Evolutionary conservation across 2,888 invertebrate species (phyloP), one percentile per base, ranked within the genome.

Genomic region (Antheraea assamensis): DNA sequence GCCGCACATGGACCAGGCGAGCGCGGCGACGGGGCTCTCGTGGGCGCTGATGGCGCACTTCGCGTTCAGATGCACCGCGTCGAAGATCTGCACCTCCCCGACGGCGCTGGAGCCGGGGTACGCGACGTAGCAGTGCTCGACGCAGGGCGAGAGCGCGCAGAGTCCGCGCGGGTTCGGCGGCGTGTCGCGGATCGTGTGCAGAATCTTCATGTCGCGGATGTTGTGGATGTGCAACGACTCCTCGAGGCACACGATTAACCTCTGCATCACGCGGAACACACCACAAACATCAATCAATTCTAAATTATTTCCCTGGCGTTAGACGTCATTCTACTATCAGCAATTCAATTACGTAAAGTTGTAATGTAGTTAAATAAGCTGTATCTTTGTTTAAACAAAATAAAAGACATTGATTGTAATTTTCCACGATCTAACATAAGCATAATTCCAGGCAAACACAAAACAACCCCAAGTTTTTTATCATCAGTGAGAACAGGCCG

Each of bases 181-280:
- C 77, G 99, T 99, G 92, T 99, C 99, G 83, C 99, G 96, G 89
- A 99, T 99, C 76, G 99, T 99, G 94, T 99, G 99, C 86, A 99
- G 95, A 79, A 99, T 98, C 95, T 98, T 98, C 99, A 99, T 99
- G 91, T 99, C 99, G 83, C 98, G 97, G 86, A 99, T 99, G 95
- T 99, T 99, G 95, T 99, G 99, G 89, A 99, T 99, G 93, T 99
- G 99, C 81, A 99, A 96, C 82, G 98, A 98, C 91, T 99, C 99
- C 93, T 99, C 99, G 85, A 99, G 95, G 91, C 99, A 99, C 80
- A 99, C 99, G 80, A 99, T 97, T 90, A 99, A 95, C 86, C 99
- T 96, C 98, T 98, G 95, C 71, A 86, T 81, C 47, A 68, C 24
- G 0, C n/a, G 55, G 3, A 19, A 21, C 52, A 58, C 24, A 24